Evolutionary conservation across 2,113 vertebrate genomes (phyloP).

Genomic region (Microcebus jonahi): DNA sequence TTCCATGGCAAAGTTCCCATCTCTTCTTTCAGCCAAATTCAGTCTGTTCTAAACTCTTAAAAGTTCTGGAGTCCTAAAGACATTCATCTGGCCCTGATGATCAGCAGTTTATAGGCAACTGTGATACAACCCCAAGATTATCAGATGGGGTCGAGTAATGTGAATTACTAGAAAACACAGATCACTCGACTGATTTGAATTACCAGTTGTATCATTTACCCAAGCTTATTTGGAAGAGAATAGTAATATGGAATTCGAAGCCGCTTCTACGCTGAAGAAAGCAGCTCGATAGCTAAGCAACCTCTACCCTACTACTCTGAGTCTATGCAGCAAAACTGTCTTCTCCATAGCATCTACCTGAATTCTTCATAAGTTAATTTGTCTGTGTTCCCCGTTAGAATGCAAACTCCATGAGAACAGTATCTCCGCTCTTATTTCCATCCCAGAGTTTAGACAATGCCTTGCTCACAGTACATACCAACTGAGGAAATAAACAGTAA

Average conservation of each 20-base stretch:
- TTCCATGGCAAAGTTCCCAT: not conserved
- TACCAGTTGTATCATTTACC: too few species aligned
- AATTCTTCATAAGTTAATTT: not conserved
- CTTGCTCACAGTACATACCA: too few species aligned
- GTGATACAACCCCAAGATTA: not conserved
- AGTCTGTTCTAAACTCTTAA: not conserved
- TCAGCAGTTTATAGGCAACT: not conserved
- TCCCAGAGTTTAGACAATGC: not conserved
- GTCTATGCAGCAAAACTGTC: not conserved
- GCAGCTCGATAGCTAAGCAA: fast-evolving
- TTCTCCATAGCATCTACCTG: not conserved
- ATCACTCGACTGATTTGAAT: not conserved
- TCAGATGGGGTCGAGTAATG: not conserved
- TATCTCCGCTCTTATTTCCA: not conserved
- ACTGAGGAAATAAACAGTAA: not conserved
- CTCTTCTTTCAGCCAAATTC: not conserved
- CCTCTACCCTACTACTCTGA: fast-evolving
- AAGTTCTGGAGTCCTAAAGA: not conserved
- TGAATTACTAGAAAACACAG: not conserved
- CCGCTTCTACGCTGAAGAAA: too few species aligned
- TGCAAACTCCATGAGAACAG: not conserved
- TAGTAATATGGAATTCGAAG: not conserved
- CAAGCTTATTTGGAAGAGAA: not conserved
- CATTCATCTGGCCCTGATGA: not conserved
- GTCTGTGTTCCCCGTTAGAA: not conserved